Evolutionary conservation across 2,888 invertebrate species (phyloP), one percentile per base, ranked within the genome.

Genomic region (Leucophenga montana): DNA sequence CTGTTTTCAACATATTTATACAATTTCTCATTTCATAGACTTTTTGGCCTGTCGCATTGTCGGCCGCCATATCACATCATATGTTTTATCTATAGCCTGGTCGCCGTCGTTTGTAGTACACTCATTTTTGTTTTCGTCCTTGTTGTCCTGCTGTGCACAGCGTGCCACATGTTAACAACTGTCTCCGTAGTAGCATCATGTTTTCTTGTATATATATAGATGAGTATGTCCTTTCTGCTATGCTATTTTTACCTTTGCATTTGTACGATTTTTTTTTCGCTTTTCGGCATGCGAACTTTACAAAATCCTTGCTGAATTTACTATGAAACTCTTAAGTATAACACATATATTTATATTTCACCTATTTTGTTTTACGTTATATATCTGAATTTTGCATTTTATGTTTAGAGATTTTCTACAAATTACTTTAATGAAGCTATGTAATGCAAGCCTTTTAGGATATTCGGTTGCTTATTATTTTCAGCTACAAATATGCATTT

Each of bases 11-110:
- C 83, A 81, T 81, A 81, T 84, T 81, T 81, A 81, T 76, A 81
- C 83, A 84, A 82, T 81, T 81, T 81, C 81, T 82, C 46, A 20
- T 81, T 79, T 80, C 80, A 84, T 84, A 84, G 84, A 78, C 69
- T 64, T 80, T n/a, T 46, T 46, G 27, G 14, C 22, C 54, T 67
- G 13, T 67, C 33, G 13, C 66, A 50, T n/a, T 22, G 54, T 70
- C 53, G 16, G 16, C 20, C n/a, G 44, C 69, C 69, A n/a, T n/a
- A n/a, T n/a, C n/a, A n/a, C n/a, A 71, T 71, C 70, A 71, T 56
- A 8, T 5, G 13, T 53, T n/a, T 18, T 68, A 31, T 31, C 9
- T 54, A 67, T 67, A 48, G 53, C 31, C 66, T 69, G 59, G 71
- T 76, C 72, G 75, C 75, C 70, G 74, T 69, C 71, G 72, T 69